Base-by-base conservation (phyloP, 2,888 invertebrate genomes). In the Cabera pusaria region DNA sequence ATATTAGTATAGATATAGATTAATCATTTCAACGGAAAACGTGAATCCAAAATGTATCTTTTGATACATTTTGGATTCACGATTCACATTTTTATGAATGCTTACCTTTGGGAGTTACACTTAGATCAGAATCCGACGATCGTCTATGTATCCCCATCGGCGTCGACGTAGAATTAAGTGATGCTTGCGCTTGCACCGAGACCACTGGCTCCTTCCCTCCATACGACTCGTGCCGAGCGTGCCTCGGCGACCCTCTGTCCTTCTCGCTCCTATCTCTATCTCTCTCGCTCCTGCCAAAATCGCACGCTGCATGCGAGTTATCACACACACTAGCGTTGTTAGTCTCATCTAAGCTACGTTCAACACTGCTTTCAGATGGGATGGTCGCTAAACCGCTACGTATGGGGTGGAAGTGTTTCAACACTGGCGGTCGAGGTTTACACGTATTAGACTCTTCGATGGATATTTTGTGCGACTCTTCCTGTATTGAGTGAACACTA, bases 101-200 rank as follows among this genome's bases (percentile, higher is more conserved):
- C 65, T 52, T 34, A 97, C 98, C 97, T 94, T 97, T 97, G 2
- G 97, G 97, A 5, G 97, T 96, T 27, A 97, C 93, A 86, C 96
- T 97, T 53, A 97, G 90, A 83, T 98, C 98, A 0, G 98, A 97
- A 78, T 98, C 98, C 1, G 97, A 97, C 2, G 97, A 97, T 55
- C 97, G 90, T 32, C 97, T 90, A 67, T 94, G 93, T 45, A 87
- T 94, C 82, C 78, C 91, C 78, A 74, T 70, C 29, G 73, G 90
- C 18, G 87, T 86, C 0, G 90, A 90, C 2, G 90, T 73, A 16
- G 90, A 81, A 61, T 87, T 78, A 41, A 86, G 68, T 8, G 84
- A 76, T 0, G 86, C 79, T 41, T 68, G 78, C 2, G 69, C 59
- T 33, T 72, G 74, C 8, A 59, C 72, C 1, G 36, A 4, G 3